Percentiles rank a stretch among this genome's conserved stretches.
These are phyloP conservation scores for Aelia acuminata DNA, from an alignment of 2,888 invertebrate species.

Conservation along the genomic window DNA sequence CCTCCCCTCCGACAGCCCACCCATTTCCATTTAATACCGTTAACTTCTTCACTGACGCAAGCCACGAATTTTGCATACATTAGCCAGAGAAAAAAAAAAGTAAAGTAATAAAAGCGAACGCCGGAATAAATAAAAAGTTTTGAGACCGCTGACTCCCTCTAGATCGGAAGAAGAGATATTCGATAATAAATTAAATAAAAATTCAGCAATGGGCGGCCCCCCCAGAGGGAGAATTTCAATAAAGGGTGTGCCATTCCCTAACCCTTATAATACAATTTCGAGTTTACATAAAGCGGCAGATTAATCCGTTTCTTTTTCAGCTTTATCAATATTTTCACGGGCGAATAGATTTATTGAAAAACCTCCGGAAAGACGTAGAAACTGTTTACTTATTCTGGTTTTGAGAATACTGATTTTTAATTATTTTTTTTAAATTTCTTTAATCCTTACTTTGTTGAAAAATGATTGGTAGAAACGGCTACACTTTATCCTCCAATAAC, in stretches of 20 bases:
- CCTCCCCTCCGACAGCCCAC: background rate
- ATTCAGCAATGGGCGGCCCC: background rate
- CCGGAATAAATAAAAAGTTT: constrained; percentile 31
- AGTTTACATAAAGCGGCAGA: background rate
- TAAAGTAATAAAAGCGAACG: background rate
- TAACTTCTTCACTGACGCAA: background rate
- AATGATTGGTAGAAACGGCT: background rate
- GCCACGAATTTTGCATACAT: constrained; percentile 21
- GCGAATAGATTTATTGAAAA: background rate
- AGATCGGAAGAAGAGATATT: background rate
- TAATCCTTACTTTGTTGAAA: background rate
- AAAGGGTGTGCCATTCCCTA: background rate
- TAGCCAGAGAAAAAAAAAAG: background rate
- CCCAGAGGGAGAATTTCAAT: background rate
- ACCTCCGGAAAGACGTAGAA: background rate
- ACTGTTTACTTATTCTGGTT: background rate
- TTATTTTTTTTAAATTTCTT: background rate
- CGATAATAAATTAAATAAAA: constrained; percentile 40
- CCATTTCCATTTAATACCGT: constrained; percentile 20
- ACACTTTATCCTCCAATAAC: background rate
- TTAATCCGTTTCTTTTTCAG: background rate
- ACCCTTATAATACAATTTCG: constrained; percentile 9
- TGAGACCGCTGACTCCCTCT: background rate
- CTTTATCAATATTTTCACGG: constrained; percentile 17
- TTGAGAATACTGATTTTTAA: background rate